phyloP scores from a whole-genome alignment of 1,140 invertebrate species.

The Zaprionus nigranus region DNA sequence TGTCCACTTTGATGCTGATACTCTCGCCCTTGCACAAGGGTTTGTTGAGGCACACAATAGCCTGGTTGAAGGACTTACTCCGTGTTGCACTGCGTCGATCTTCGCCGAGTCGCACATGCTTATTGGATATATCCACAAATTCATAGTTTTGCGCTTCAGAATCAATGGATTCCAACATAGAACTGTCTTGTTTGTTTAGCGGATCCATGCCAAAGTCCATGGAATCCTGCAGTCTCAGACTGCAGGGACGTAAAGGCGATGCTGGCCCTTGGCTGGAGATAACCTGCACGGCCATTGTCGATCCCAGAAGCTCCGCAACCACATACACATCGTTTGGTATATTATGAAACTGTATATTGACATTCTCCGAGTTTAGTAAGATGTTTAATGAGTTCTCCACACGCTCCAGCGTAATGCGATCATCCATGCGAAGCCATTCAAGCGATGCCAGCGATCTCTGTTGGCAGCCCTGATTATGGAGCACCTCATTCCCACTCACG shows the following conservation, averaged over 20 bases:
- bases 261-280: constrained; percentile 85
- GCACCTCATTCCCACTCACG: constrained; percentile 88
- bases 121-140: constrained; percentile 89
- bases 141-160: constrained; percentile 85
- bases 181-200: constrained; percentile 85
- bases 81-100: constrained; percentile 70
- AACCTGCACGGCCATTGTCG: constrained; percentile 88
- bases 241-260: constrained; percentile 86
- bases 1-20: constrained; percentile 88
- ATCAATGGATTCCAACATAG: constrained; percentile 82
- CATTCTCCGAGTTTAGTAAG: constrained; percentile 92
- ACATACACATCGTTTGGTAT: constrained; percentile 87
- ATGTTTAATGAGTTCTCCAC: constrained; percentile 87
- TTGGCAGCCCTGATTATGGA: constrained; percentile 86
- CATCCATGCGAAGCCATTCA: constrained; percentile 91
- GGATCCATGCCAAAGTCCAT: constrained; percentile 87
- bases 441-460: constrained; percentile 90
- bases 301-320: constrained; percentile 88
- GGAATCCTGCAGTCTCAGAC: constrained; percentile 87
- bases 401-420: constrained; percentile 88
- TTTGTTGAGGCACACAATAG: constrained; percentile 77
- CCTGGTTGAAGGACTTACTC: constrained; percentile 77
- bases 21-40: constrained; percentile 80
- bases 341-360: constrained; percentile 92
- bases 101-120: constrained; percentile 88